A percentile compares a stretch with the other conserved stretches of the same genome.
Conservation (phyloP, 2,113 vertebrate genomes). For the Natator depressus region DNA sequence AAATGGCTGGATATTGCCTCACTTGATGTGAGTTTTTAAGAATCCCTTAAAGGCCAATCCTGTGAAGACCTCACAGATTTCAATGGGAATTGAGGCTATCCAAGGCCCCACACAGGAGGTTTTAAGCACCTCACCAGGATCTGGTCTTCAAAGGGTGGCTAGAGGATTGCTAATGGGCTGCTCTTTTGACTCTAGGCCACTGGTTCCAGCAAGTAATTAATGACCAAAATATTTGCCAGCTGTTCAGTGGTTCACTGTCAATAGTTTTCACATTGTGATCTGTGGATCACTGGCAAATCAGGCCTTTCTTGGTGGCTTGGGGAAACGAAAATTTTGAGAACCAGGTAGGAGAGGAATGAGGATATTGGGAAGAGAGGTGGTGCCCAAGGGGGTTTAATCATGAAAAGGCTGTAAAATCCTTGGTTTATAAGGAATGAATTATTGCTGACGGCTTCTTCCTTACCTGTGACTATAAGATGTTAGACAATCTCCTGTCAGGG, state of each 20-base stretch:
- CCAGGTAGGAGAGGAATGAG: not conserved
- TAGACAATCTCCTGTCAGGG: no score
- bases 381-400: slow-evolving; percentile 25
- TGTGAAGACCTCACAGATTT: not conserved
- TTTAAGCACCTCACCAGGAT: not conserved
- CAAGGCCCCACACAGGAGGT: fast-evolving
- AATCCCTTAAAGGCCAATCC: not conserved
- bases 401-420: not conserved
- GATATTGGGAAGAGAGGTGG: not conserved
- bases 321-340: not conserved
- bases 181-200: not conserved
- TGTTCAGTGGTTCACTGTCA: not conserved
- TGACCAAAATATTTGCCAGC: not conserved
- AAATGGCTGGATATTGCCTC: not conserved
- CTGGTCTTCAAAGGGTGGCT: not conserved
- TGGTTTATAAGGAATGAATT: not conserved
- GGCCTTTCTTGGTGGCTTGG: not conserved
- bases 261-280: not conserved
- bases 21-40: not conserved
- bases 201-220: not conserved
- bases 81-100: fast-evolving
- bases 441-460: not conserved
- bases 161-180: not conserved
- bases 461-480: not conserved
- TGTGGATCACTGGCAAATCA: not conserved